These are phyloP conservation scores for Artibeus jamaicensis DNA, from an alignment of 2,797 vertebrate genomes.

Conservation along the genomic window DNA sequence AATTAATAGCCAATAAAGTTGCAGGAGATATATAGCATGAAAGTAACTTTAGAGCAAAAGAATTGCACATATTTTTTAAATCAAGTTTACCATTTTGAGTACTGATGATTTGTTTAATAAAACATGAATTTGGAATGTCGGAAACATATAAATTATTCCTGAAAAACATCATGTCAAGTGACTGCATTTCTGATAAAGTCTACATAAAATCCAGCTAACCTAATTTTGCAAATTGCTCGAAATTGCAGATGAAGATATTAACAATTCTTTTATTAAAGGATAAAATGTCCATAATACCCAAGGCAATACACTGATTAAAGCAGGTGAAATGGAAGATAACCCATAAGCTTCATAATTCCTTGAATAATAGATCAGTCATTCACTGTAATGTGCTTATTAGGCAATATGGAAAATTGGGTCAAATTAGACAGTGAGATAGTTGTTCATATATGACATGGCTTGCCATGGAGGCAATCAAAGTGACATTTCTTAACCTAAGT, in stretches of 20 bases:
- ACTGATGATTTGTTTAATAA: background rate
- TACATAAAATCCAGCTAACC: conserved; percentile 45
- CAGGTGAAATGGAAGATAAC: conserved; percentile 72
- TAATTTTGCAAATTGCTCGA: conserved; percentile 68
- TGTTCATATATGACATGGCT: conserved; percentile 58
- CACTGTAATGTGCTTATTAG: conserved; percentile 67
- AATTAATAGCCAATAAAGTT: background rate
- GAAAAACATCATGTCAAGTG: conserved; percentile 33
- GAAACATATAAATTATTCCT: conserved; percentile 35
- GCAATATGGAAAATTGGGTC: conserved; percentile 69
- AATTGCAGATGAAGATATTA: conserved; percentile 70
- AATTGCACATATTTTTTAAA: background rate
- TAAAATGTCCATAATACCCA: conserved; percentile 69
- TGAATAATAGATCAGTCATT: conserved; percentile 67
- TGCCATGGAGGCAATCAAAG: conserved; percentile 67
- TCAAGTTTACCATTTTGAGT: background rate
- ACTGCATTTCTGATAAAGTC: conserved; percentile 28
- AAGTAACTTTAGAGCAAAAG: background rate
- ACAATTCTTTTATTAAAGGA: conserved; percentile 72
- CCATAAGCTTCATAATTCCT: conserved; percentile 62
- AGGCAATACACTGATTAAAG: conserved; percentile 61
- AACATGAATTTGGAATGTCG: conserved; percentile 9
- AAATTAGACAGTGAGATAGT: conserved; percentile 65
- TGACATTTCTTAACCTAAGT: conserved; percentile 68
- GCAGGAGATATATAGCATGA: background rate